Evolutionary conservation across 2,113 vertebrate genomes (phyloP).

Genomic region (Phaetusa simplex): DNA sequence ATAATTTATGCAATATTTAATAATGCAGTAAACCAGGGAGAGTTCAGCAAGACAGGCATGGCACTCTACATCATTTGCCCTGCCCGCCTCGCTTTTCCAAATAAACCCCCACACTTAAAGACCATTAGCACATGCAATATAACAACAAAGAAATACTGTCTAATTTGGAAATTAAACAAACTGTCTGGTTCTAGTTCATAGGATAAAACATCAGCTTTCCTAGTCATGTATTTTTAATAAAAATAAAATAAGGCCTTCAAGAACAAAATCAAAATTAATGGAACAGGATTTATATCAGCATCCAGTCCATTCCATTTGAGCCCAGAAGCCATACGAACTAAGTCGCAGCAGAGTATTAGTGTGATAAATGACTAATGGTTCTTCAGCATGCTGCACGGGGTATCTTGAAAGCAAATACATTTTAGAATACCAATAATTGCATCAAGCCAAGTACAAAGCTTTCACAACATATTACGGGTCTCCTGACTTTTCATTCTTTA

Average conservation of each 20-base stretch:
- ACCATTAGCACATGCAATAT: neutral
- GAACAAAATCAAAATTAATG: neutral
- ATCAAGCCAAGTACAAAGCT: constrained; percentile 17
- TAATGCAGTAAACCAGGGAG: constrained; percentile 84
- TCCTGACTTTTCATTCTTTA: constrained; percentile 39
- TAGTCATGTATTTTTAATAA: constrained; percentile 19
- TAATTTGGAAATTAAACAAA: constrained; percentile 62
- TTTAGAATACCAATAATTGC: constrained; percentile 39
- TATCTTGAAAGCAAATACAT: constrained; percentile 36
- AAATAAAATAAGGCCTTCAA: neutral
- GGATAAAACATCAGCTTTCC: constrained; percentile 5
- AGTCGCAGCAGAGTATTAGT: neutral
- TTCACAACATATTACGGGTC: neutral
- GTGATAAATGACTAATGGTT: constrained; percentile 5
- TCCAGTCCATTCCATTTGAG: neutral
- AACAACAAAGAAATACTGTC: neutral
- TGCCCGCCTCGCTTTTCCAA: constrained; percentile 53
- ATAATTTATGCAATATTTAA: constrained; percentile 89
- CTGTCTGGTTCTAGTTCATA: neutral
- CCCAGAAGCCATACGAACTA: neutral
- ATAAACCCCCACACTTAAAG: constrained; percentile 39
- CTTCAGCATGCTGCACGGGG: neutral
- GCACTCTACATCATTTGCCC: constrained; percentile 73
- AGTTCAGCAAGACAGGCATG: constrained; percentile 74
- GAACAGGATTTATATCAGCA: neutral